A percentile compares a stretch with the other conserved stretches of the same genome.
Evolutionary conservation across 2,113 vertebrate genomes (phyloP).

Genomic region (Psilopsiagon aurifrons): DNA sequence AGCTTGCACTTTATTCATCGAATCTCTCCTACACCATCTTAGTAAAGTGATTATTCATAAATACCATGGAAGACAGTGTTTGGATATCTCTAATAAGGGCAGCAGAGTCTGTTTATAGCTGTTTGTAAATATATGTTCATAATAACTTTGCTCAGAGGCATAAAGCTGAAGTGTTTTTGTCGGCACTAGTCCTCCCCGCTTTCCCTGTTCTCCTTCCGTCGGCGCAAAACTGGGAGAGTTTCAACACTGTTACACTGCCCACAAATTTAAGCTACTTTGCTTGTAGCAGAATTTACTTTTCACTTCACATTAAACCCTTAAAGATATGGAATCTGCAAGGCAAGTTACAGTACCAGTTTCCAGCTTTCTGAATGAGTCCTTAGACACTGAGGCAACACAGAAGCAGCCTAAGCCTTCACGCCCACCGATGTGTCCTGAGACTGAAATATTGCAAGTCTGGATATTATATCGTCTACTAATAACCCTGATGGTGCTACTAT

Average conservation of each 20-base stretch:
- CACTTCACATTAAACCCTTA: background rate
- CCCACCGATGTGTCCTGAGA: background rate
- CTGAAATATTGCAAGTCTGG: background rate
- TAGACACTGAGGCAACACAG: background rate
- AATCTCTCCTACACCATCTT: background rate
- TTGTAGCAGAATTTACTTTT: background rate
- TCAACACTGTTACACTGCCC: background rate
- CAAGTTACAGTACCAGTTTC: background rate
- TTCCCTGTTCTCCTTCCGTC: background rate
- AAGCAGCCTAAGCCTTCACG: background rate
- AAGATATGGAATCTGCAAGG: background rate
- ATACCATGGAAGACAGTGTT: conserved; percentile 15
- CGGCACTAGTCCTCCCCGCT: background rate
- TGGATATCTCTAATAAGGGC: conserved; percentile 19
- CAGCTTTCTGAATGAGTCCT: background rate
- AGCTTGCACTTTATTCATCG: background rate
- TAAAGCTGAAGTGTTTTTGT: conserved; percentile 24
- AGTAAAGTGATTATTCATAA: conserved; percentile 5
- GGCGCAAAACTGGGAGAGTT: background rate
- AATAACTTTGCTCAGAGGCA: conserved; percentile 33
- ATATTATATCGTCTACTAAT: background rate
- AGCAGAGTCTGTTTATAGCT: conserved; percentile 39
- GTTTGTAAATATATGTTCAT: conserved; percentile 15
- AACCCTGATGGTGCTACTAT: background rate
- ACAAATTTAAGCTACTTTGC: background rate